Evolutionary conservation across 2,113 vertebrate genomes (phyloP).

Genomic region (Columbina picui): DNA sequence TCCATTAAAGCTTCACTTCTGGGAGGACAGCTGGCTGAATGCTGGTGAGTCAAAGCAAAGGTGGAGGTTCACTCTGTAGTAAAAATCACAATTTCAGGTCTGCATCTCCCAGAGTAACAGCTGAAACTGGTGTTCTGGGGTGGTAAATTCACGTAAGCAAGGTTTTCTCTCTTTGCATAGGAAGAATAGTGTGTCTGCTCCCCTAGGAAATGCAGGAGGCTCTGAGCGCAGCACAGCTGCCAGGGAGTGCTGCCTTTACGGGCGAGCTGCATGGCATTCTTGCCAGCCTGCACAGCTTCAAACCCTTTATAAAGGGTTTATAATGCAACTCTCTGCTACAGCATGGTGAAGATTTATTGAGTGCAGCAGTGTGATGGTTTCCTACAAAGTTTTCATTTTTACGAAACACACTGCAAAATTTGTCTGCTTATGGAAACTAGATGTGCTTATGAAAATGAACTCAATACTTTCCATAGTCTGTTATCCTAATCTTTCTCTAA

Average conservation of each 20-base stretch:
- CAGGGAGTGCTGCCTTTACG: background rate
- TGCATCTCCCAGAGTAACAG: background rate
- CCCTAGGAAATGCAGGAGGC: background rate
- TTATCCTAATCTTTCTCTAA: background rate
- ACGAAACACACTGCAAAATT: accelerated
- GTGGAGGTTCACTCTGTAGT: background rate
- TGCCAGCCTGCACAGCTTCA: background rate
- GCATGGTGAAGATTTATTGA: background rate
- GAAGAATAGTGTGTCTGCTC: background rate
- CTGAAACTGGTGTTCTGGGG: background rate
- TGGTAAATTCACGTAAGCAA: accelerated
- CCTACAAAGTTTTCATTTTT: background rate
- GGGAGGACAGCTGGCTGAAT: background rate
- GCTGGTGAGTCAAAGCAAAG: background rate
- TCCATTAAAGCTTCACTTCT: background rate
- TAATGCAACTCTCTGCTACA: background rate
- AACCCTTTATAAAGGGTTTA: background rate
- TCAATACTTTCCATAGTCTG: accelerated
- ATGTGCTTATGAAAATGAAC: background rate
- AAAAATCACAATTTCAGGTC: background rate
- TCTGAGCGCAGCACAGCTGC: background rate
- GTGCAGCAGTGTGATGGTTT: background rate
- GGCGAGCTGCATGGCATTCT: background rate
- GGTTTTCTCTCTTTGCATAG: accelerated
- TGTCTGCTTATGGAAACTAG: background rate